Base-by-base conservation (phyloP, 2,113 vertebrate genomes). In the Gambusia affinis region DNA sequence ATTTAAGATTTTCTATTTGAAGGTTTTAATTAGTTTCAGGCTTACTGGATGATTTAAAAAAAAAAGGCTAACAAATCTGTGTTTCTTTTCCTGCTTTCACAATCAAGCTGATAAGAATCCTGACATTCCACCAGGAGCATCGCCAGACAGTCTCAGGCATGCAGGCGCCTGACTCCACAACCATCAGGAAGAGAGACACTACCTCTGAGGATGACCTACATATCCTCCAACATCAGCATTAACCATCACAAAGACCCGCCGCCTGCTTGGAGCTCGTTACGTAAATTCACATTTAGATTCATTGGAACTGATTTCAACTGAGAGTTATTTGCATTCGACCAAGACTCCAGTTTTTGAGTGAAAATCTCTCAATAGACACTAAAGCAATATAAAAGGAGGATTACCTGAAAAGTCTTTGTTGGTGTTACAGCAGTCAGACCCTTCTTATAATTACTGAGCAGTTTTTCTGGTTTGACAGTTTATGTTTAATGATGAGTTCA, bases 181-280 rank as follows among this genome's bases (percentile, higher is more conserved):
- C 57, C 67, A 60, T 67, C 6, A 44, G 64, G 60, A 27, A 29
- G 24, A 63, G 22, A 57, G 24, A 63, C 35, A 19, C 68, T 4
- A 62, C 73, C 62, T 70, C 15, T 72, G 76, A 70, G 0, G 27
- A 28, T 31, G 79, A 57, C 84, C 86, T 79, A 87, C 78, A 85
- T 87, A 37, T 4, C 5, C 61, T n/a, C 62, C 33, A 62, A 51
- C 78, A 67, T 75, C 71, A 27, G 70, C 8, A n/a, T 39, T 11
- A 79, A 87, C 84, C 69, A 75, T 88, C 86, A 82, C 67, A 42
- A 44, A 57, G 60, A 39, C 29, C 19, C 70, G 69, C 74, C 47
- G 63, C 68, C 30, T 57, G 64, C 67, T 57, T 65, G 47, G 37
- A 19, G 67, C 67, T 82, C 75, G 70, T 87, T 30, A 28, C 42